These are phyloP conservation scores for Chelmon rostratus DNA, from an alignment of 2,797 vertebrate genomes.

Conservation along the genomic window DNA sequence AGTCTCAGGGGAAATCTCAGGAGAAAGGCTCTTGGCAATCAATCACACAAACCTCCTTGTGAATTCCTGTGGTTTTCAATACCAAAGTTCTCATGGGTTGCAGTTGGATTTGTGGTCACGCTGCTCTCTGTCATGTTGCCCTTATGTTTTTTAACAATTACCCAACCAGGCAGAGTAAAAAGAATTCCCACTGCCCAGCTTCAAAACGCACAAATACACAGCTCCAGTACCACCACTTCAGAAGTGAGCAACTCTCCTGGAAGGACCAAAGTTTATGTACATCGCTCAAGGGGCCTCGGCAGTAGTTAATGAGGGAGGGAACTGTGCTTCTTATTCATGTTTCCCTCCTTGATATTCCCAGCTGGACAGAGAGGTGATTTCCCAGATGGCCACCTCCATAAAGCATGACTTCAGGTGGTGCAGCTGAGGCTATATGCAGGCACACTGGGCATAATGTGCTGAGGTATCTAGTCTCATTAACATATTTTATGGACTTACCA, in stretches of 20 bases:
- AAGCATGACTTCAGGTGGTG: constrained; percentile 63
- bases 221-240: neutral
- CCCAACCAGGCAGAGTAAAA: constrained; percentile 16
- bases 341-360: constrained; percentile 59
- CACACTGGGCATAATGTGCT: constrained; percentile 22
- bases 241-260: constrained; percentile 18
- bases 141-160: constrained; percentile 28
- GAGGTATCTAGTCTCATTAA: constrained; percentile 53
- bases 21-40: constrained; percentile 26
- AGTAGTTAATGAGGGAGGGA: constrained; percentile 65
- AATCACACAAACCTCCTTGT: constrained; percentile 44
- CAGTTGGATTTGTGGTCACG: constrained; percentile 43
- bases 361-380: constrained; percentile 69
- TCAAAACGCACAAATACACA: constrained; percentile 26
- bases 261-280: constrained; percentile 57
- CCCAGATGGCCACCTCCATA: constrained; percentile 72
- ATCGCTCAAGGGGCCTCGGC: constrained; percentile 44
- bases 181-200: constrained; percentile 8
- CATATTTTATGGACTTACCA: constrained; percentile 50
- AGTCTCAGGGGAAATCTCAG: too few relatives aligned
- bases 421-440: constrained; percentile 41
- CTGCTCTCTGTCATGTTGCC: constrained; percentile 13
- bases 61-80: constrained; percentile 41
- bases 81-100: constrained; percentile 23
- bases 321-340: constrained; percentile 62